Conservation (phyloP, 2,113 vertebrate genomes). For the Monopterus albus region DNA sequence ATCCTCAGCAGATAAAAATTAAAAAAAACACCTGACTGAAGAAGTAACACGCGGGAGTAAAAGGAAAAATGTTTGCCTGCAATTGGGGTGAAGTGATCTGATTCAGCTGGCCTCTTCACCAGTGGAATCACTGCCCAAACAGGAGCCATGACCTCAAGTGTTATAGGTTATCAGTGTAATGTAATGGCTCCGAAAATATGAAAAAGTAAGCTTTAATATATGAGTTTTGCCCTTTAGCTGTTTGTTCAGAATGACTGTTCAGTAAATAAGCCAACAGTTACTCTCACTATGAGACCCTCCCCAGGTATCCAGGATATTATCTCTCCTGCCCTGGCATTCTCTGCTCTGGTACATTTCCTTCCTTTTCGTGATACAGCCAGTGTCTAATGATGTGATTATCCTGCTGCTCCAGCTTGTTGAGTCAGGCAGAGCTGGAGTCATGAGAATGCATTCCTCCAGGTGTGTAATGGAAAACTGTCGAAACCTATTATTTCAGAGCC, state of each 20-base stretch:
- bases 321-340: background rate
- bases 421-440: conserved; percentile 57
- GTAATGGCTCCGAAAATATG: background rate
- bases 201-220: background rate
- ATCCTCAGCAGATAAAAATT: background rate
- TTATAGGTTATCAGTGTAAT: no score
- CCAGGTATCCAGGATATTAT: background rate
- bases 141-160: background rate
- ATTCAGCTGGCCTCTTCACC: background rate
- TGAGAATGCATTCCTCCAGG: conserved; percentile 36
- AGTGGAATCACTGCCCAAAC: background rate
- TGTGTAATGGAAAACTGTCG: conserved; percentile 47
- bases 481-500: conserved; percentile 51
- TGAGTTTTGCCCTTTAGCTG: background rate
- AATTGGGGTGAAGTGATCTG: background rate
- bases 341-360: conserved; percentile 18
- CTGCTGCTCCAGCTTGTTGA: background rate
- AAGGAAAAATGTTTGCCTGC: no score
- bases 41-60: no score
- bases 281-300: conserved; percentile 17
- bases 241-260: background rate
- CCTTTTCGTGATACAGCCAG: background rate
- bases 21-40: background rate
- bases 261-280: conserved; percentile 3
- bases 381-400: conserved; percentile 16